A percentile compares a stretch with the other conserved stretches of the same genome.
Evolutionary conservation across 2,888 invertebrate genomes (phyloP).

Genomic region (Laspeyria flexula): DNA sequence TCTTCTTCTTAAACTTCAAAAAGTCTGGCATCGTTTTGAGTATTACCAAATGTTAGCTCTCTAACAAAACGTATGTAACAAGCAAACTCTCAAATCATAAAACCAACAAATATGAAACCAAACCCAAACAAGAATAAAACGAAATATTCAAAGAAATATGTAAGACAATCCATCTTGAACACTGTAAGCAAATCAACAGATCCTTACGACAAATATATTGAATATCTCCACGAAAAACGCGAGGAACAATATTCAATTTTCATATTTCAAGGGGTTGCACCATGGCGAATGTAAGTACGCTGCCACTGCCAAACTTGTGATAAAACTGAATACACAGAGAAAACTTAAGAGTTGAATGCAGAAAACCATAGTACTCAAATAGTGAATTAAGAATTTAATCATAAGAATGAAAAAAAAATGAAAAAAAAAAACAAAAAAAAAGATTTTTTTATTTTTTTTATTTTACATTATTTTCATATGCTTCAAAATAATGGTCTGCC

Average conservation of each 20-base stretch:
- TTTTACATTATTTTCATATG: too few species aligned
- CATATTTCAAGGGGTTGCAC: constrained; percentile 73
- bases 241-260: constrained; percentile 73
- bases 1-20: too few species aligned
- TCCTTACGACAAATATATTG: constrained; percentile 16
- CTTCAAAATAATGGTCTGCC: too few species aligned
- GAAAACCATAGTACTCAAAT: neutral
- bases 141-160: constrained; percentile 4
- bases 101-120: neutral
- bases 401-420: too few species aligned
- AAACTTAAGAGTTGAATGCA: constrained; percentile 35
- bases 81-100: neutral
- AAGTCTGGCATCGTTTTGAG: too few species aligned
- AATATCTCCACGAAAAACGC: constrained; percentile 44
- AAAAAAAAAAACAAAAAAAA: too few species aligned
- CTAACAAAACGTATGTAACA: neutral
- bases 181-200: constrained; percentile 3
- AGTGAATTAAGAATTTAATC: too few species aligned
- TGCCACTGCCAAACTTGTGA: constrained; percentile 72
- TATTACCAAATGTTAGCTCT: too few species aligned
- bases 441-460: too few species aligned
- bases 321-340: constrained; percentile 57
- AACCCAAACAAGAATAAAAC: neutral
- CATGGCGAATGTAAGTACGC: constrained; percentile 65
- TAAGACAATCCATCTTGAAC: constrained; percentile 1